Conservation (phyloP, 2,797 vertebrate species). For the Oreochromis mossambicus region DNA sequence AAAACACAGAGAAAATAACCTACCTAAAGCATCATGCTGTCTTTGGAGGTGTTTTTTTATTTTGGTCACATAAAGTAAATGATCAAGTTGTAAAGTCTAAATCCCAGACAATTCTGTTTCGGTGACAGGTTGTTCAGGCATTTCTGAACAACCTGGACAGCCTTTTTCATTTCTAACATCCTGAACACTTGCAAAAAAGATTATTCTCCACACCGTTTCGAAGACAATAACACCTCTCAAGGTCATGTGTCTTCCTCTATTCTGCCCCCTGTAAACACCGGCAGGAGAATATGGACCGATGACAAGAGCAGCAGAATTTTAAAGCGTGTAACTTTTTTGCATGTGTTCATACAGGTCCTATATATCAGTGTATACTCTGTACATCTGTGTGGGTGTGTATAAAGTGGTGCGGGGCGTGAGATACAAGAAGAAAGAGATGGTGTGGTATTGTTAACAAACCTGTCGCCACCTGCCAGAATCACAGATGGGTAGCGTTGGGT, state of each 20-base stretch:
- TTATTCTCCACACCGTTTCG: background rate
- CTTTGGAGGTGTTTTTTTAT: background rate
- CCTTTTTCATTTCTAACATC: background rate
- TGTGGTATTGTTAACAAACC: constrained; percentile 55
- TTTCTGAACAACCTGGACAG: background rate
- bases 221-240: background rate
- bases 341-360: background rate
- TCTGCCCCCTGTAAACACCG: background rate
- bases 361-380: background rate
- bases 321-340: background rate
- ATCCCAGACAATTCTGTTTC: background rate
- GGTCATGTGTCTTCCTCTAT: background rate
- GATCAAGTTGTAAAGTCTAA: background rate
- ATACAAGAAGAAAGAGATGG: constrained; percentile 30
- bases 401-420: background rate
- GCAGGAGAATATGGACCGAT: background rate
- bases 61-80: background rate
- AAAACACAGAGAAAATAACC: background rate
- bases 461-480: constrained; percentile 66
- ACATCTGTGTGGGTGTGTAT: background rate
- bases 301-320: background rate
- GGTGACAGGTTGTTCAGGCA: background rate
- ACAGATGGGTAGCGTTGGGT: constrained; percentile 36
- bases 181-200: background rate
- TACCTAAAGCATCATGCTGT: background rate